These are phyloP conservation scores for Drosophila sp. DNA, from an alignment of 1,140 invertebrate genomes.

Conservation along the genomic window DNA sequence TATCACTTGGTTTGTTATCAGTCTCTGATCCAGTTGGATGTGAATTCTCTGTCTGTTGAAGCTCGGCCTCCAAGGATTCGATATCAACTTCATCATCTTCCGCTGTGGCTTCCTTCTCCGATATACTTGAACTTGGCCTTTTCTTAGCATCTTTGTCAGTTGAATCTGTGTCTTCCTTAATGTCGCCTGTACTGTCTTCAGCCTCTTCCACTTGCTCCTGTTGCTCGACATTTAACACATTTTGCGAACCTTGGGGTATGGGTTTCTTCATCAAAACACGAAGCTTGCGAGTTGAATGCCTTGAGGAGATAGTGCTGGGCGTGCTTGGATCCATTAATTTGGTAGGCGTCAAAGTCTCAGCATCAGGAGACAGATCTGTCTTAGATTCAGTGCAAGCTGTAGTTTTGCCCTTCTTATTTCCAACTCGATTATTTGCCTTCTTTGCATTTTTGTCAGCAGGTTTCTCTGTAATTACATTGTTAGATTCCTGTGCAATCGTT, in stretches of 20 bases:
- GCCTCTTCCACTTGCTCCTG: not conserved
- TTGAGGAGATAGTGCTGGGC: conserved; percentile 9
- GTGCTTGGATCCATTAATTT: not conserved
- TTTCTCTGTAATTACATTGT: not conserved
- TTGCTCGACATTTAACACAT: not conserved
- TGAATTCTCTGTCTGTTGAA: too few species aligned
- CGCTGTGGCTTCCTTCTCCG: not conserved
- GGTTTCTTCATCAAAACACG: conserved; percentile 46
- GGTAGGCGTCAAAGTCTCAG: not conserved
- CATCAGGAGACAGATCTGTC: not conserved
- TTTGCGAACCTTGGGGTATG: not conserved
- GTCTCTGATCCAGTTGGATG: not conserved
- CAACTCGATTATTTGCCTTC: not conserved
- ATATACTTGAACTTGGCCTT: not conserved
- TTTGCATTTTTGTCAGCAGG: not conserved
- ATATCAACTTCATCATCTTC: not conserved
- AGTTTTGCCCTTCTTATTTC: not conserved
- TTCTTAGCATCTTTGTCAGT: not conserved
- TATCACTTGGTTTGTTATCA: not conserved
- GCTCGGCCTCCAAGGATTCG: not conserved
- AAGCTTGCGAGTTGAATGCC: conserved; percentile 40
- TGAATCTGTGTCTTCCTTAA: not conserved
- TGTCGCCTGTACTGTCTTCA: not conserved
- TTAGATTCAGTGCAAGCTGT: not conserved
- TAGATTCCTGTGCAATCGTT: not conserved